A percentile compares a stretch with the other conserved stretches of the same genome.
These are phyloP conservation scores for Chrysolina oricalcia DNA, from an alignment of 2,888 invertebrate genomes.

Conservation along the genomic window DNA sequence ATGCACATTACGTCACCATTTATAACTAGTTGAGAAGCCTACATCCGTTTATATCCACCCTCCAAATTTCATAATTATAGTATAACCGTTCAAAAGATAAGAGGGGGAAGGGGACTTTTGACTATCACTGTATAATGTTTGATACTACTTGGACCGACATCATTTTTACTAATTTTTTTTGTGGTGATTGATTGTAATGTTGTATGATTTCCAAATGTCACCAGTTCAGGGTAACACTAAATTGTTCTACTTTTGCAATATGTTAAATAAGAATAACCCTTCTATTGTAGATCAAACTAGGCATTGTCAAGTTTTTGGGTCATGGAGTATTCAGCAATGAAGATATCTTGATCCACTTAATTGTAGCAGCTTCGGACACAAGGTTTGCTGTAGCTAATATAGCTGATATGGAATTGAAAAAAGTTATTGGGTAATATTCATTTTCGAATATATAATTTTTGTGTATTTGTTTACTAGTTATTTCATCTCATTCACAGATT, in stretches of 20 bases:
- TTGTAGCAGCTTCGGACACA: slow-evolving; percentile 92
- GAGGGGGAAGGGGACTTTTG: too few relatives aligned
- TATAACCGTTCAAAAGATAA: too few relatives aligned
- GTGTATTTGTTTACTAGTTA: not conserved
- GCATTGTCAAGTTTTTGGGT: slow-evolving; percentile 87
- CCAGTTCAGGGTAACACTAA: too few relatives aligned
- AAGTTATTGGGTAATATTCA: slow-evolving; percentile 78
- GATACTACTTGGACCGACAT: too few relatives aligned
- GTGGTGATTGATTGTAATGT: too few relatives aligned
- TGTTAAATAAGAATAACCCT: slow-evolving; percentile 46
- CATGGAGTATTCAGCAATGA: slow-evolving; percentile 84
- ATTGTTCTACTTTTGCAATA: not conserved
- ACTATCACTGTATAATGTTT: too few relatives aligned
- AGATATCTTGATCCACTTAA: slow-evolving; percentile 83
- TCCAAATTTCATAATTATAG: too few relatives aligned
- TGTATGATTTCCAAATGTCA: too few relatives aligned
- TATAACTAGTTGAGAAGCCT: too few relatives aligned
- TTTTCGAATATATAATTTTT: not conserved
- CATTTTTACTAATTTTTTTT: too few relatives aligned
- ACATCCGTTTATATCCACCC: too few relatives aligned
- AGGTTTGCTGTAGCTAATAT: slow-evolving; percentile 91
- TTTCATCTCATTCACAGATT: not conserved
- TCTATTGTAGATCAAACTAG: slow-evolving; percentile 77
- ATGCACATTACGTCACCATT: too few relatives aligned
- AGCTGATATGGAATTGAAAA: slow-evolving; percentile 89